A percentile compares a stretch with the other conserved stretches of the same genome.
phyloP scores from a whole-genome alignment of 2,888 invertebrate genomes.

The Diarsia rubi region DNA sequence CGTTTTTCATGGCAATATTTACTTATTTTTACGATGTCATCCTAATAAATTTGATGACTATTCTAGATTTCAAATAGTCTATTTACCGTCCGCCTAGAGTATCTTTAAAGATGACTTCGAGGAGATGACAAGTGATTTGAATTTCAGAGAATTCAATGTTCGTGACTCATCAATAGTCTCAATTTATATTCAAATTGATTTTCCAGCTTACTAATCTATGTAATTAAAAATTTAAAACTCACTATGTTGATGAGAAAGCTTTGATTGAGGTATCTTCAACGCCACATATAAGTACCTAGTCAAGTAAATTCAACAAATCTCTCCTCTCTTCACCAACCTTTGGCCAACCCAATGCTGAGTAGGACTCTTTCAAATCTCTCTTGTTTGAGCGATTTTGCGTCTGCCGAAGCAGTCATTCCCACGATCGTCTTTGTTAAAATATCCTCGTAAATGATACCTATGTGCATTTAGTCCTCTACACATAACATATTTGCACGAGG shows the following conservation, averaged over 20 bases:
- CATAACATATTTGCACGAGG: no score
- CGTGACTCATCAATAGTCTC: slow-evolving; percentile 52
- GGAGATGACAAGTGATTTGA: slow-evolving; percentile 40
- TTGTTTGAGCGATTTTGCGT: not conserved
- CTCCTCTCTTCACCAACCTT: not conserved
- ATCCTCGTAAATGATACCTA: no score
- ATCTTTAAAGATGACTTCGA: slow-evolving; percentile 51
- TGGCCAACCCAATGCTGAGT: not conserved
- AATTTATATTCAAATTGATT: slow-evolving; percentile 43
- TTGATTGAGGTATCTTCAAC: not conserved
- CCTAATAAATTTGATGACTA: slow-evolving; percentile 32
- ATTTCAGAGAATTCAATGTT: slow-evolving; percentile 35
- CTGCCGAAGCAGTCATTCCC: no score
- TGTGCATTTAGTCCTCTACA: no score
- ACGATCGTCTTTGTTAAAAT: no score
- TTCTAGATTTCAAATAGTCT: slow-evolving; percentile 34
- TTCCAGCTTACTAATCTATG: slow-evolving; percentile 40
- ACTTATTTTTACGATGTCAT: slow-evolving; percentile 36
- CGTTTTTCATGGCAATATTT: not conserved
- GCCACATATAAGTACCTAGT: not conserved
- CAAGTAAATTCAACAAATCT: not conserved
- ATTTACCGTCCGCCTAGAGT: slow-evolving; percentile 14
- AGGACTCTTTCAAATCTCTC: not conserved
- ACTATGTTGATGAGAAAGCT: slow-evolving; percentile 14
- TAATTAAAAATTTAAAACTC: slow-evolving; percentile 36